These are phyloP conservation scores for Nasua narica DNA, from an alignment of 2,797 vertebrate genomes.

Conservation along the genomic window DNA sequence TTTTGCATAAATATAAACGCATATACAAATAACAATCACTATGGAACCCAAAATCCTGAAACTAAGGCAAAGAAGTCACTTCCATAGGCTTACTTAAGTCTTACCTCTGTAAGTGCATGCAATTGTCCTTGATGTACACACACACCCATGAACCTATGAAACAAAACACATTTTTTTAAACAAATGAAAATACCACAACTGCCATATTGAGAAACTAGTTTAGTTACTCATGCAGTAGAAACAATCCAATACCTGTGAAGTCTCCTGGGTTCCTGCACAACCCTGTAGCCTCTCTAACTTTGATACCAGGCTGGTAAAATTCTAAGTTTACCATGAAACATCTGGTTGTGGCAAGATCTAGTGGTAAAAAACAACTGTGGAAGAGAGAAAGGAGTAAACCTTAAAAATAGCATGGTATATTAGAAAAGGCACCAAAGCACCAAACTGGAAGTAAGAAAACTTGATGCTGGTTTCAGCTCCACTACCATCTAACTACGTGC, in stretches of 20 bases:
- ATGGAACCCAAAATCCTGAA: conserved; percentile 4
- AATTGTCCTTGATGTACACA: conserved; percentile 98
- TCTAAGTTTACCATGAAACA: conserved; percentile 42
- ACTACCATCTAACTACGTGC: background rate
- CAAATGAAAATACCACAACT: conserved; percentile 45
- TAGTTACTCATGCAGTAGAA: conserved; percentile 7
- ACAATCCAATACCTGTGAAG: conserved; percentile 7
- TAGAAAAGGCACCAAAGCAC: background rate
- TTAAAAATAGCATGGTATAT: conserved; percentile 12
- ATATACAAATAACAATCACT: conserved; percentile 10
- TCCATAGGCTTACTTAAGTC: conserved; percentile 60
- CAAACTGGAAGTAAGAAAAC: background rate
- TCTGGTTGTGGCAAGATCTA: background rate
- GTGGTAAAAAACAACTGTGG: background rate
- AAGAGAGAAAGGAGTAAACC: background rate
- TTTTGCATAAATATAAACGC: conserved; percentile 18
- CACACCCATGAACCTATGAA: conserved; percentile 96
- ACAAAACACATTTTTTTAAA: conserved; percentile 77
- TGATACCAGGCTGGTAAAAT: background rate
- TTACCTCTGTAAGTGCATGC: conserved; percentile 98
- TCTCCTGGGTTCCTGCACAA: background rate
- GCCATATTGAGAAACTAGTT: background rate
- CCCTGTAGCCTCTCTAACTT: conserved; percentile 1
- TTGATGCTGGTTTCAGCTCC: background rate
- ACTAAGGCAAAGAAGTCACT: conserved; percentile 36